Percentiles rank a stretch among this genome's conserved stretches.
Evolutionary conservation across 2,888 invertebrate species (phyloP).

Genomic region (Thelaira solivaga): DNA sequence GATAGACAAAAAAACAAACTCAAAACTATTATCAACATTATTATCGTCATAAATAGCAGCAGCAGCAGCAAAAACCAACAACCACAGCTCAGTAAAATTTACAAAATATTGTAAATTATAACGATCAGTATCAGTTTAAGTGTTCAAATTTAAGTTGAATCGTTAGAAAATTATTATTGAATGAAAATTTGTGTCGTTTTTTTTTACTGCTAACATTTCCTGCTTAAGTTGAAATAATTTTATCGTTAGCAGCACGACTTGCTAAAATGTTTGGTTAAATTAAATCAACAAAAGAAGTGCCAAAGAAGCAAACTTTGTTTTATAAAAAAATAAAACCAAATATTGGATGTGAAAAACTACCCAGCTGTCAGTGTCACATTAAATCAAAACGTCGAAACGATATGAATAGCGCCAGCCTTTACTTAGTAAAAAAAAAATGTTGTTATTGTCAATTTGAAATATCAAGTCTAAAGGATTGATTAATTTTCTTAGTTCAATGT

Average conservation of each 20-base stretch:
- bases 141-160: constrained; percentile 30
- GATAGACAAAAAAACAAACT: too few species aligned
- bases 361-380: too few species aligned
- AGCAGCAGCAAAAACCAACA: constrained; percentile 6
- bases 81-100: neutral
- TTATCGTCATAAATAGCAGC: constrained; percentile 68
- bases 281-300: neutral
- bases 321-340: too few species aligned
- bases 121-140: constrained; percentile 43
- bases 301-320: too few species aligned
- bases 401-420: too few species aligned
- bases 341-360: too few species aligned
- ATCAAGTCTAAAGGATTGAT: too few species aligned
- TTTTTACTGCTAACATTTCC: neutral
- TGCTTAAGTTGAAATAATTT: neutral
- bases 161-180: constrained; percentile 49
- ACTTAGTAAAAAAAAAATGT: too few species aligned
- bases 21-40: constrained; percentile 62
- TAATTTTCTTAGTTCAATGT: too few species aligned
- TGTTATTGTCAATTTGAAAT: too few species aligned
- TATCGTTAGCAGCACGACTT: constrained; percentile 50
- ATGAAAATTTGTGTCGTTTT: constrained; percentile 2
- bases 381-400: too few species aligned
- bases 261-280: constrained; percentile 5
- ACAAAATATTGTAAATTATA: constrained; percentile 14